phyloP scores from a whole-genome alignment of 2,888 invertebrate genomes.

The Mimachlamys varia region DNA sequence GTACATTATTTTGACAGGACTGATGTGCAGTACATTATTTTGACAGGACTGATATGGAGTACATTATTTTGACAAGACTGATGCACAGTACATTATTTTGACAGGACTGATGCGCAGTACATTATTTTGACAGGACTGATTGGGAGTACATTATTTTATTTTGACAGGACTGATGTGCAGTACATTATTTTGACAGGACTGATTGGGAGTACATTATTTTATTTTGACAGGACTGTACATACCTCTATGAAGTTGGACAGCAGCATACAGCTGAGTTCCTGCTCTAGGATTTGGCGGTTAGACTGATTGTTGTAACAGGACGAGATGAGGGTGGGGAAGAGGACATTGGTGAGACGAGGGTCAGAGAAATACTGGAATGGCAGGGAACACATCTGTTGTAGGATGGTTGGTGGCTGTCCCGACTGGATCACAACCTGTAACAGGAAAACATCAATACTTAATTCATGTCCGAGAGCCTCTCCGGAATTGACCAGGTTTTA shows the following conservation, averaged over 20 bases:
- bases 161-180: too few relatives aligned
- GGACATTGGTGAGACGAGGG: slow-evolving; percentile 86
- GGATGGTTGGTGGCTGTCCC: slow-evolving; percentile 89
- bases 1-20: too few relatives aligned
- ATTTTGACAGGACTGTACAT: background rate
- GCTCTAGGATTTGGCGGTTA: slow-evolving; percentile 89
- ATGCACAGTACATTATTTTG: too few relatives aligned
- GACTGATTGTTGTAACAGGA: slow-evolving; percentile 86
- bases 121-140: too few relatives aligned
- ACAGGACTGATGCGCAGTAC: too few relatives aligned
- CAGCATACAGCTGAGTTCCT: slow-evolving; percentile 84
- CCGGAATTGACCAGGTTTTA: background rate
- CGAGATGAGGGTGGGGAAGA: slow-evolving; percentile 92
- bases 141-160: too few relatives aligned
- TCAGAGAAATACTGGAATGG: slow-evolving; percentile 94
- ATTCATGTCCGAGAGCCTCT: background rate
- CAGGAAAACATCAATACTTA: background rate
- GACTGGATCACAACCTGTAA: slow-evolving; percentile 88
- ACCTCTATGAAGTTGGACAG: slow-evolving; percentile 82
- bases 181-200: too few relatives aligned
- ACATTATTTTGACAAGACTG: too few relatives aligned
- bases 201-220: too few relatives aligned
- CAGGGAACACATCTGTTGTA: slow-evolving; percentile 91
- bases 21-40: too few relatives aligned
- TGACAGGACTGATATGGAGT: too few relatives aligned